These are phyloP conservation scores for Plumapathes pennacea DNA, from an alignment of 92 coral and sea anemone genomes.

Conservation along the genomic window DNA sequence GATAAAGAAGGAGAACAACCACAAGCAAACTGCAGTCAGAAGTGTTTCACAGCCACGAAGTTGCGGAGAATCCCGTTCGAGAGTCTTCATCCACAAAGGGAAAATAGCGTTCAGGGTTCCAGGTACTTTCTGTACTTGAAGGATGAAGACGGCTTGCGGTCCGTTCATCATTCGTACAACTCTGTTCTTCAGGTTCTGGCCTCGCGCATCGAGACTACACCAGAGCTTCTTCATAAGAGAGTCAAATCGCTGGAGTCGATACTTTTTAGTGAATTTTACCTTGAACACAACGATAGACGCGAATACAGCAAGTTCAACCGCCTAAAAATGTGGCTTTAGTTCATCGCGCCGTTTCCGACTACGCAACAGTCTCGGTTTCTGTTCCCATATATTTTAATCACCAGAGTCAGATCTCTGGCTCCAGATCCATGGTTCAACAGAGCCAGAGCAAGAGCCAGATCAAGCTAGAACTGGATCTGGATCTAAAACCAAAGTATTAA, in stretches of 20 bases:
- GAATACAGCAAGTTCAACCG: no score
- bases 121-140: conserved; percentile 18
- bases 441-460: no score
- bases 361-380: no score
- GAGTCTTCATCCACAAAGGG: not conserved
- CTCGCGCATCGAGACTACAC: conserved; percentile 34
- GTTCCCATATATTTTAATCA: no score
- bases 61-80: conserved; percentile 21
- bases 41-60: conserved; percentile 16
- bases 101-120: not conserved
- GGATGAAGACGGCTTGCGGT: not conserved
- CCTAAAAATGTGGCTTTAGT: no score
- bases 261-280: not conserved
- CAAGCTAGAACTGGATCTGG: no score
- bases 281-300: no score
- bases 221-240: conserved; percentile 6
- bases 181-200: conserved; percentile 50
- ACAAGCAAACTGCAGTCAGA: not conserved
- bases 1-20: no score
- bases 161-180: conserved; percentile 26
- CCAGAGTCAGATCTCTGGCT: no score
- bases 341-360: no score
- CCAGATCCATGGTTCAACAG: no score
- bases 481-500: no score
- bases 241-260: not conserved